Percentiles rank a stretch among this genome's conserved stretches.
These are phyloP conservation scores for Tetramorium alpestre DNA, from an alignment of 1,140 invertebrate species.

Conservation along the genomic window DNA sequence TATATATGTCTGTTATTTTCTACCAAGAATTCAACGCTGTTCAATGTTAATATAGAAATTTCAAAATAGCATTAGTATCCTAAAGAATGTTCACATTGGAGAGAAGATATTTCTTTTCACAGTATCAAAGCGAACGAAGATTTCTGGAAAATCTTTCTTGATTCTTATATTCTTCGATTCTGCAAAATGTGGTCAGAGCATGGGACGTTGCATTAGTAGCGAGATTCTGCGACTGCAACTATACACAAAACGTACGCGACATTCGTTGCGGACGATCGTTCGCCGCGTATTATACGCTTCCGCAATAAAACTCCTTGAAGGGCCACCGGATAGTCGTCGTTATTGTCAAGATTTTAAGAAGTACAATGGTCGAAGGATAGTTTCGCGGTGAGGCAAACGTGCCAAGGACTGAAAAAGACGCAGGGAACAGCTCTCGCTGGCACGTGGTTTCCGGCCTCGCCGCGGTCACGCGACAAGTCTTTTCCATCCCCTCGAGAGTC, in stretches of 20 bases:
- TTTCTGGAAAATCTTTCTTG: conserved; percentile 12
- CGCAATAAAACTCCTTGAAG: conserved; percentile 41
- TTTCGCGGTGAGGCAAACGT: background rate
- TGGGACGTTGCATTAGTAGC: conserved; percentile 24
- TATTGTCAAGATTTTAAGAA: conserved; percentile 56
- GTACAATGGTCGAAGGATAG: conserved; percentile 19
- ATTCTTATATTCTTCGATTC: background rate
- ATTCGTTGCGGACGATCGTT: conserved; percentile 31
- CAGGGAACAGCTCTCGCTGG: conserved; percentile 1
- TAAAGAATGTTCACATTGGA: background rate
- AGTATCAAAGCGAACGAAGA: conserved; percentile 5
- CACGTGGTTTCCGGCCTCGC: background rate
- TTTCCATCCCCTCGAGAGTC: conserved; percentile 22
- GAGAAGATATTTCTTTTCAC: background rate
- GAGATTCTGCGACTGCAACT: background rate
- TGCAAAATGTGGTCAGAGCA: conserved; percentile 10
- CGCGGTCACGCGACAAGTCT: conserved; percentile 35
- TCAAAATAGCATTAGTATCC: background rate
- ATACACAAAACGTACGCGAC: conserved; percentile 18
- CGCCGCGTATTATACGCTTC: conserved; percentile 40
- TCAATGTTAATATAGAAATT: background rate
- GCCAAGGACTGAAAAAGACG: background rate
- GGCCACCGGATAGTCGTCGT: conserved; percentile 39
- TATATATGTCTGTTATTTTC: background rate
- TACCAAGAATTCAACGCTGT: background rate